These are phyloP conservation scores for Timema cristinae DNA, from an alignment of 2,888 invertebrate genomes.

Conservation along the genomic window DNA sequence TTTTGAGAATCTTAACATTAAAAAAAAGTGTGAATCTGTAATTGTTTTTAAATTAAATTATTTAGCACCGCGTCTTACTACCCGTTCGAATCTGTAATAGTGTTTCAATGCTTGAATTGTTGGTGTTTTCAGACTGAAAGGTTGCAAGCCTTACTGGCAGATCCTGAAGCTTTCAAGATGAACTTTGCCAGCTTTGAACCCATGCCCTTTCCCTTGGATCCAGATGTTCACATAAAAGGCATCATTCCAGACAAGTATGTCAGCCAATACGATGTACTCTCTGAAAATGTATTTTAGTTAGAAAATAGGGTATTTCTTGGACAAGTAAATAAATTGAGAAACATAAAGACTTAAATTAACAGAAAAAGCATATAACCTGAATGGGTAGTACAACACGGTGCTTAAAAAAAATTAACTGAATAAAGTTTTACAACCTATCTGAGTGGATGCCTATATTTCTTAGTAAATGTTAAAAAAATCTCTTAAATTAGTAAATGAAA, in stretches of 20 bases:
- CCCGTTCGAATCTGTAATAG: background rate
- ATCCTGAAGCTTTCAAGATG: constrained; percentile 74
- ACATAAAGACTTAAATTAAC: no score
- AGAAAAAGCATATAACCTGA: no score
- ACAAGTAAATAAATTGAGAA: background rate
- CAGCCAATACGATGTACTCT: background rate
- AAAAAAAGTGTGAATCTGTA: background rate
- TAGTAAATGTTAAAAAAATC: no score
- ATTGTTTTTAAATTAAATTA: background rate
- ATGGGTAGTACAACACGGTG: no score
- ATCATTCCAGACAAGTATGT: constrained; percentile 74
- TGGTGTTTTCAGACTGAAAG: constrained; percentile 61
- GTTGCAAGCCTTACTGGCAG: constrained; percentile 76
- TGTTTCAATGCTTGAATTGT: constrained; percentile 17
- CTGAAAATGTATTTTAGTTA: background rate
- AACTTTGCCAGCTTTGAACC: constrained; percentile 89
- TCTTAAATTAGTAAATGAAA: no score
- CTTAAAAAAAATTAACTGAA: no score
- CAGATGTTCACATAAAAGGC: constrained; percentile 80
- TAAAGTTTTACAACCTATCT: no score
- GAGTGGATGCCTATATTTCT: no score
- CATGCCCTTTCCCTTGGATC: constrained; percentile 92
- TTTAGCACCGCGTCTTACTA: no score
- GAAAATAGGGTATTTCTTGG: background rate
- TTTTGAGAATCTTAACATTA: no score